A percentile compares a stretch with the other conserved stretches of the same genome.
Evolutionary conservation across 2,888 invertebrate species (phyloP).

Genomic region (Agrilus biguttatus): DNA sequence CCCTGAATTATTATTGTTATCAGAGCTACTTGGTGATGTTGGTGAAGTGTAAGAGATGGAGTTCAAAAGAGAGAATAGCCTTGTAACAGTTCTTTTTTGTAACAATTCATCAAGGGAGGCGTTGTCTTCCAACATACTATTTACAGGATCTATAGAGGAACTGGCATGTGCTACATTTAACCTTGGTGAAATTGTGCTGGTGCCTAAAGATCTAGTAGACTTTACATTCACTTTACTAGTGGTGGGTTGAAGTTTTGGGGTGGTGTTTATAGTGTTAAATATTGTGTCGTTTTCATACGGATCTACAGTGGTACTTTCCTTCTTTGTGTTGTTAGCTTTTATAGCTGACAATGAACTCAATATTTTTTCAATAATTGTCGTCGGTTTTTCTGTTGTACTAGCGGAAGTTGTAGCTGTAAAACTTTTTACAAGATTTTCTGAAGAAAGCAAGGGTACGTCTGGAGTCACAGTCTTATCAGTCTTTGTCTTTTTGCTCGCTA

Average conservation of each 20-base stretch:
- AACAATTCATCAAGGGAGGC: constrained; percentile 20
- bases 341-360: constrained; percentile 29
- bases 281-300: constrained; percentile 25
- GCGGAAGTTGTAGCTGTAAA: constrained; percentile 7
- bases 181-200: constrained; percentile 3
- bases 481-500: constrained; percentile 24
- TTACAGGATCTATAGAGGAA: constrained; percentile 17
- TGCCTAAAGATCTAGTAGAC: constrained; percentile 9
- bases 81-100: constrained; percentile 25
- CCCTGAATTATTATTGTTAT: too few relatives aligned
- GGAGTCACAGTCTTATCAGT: constrained; percentile 13
- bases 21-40: constrained; percentile 6
- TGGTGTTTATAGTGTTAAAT: constrained; percentile 21
- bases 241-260: constrained; percentile 5
- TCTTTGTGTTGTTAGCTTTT: constrained; percentile 20
- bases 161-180: constrained; percentile 7
- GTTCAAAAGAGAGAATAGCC: constrained; percentile 27
- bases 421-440: too few relatives aligned
- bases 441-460: too few relatives aligned
- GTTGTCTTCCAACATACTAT: constrained; percentile 21
- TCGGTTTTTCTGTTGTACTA: constrained; percentile 28
- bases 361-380: constrained; percentile 30
- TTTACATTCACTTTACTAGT: background rate
- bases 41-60: constrained; percentile 21
- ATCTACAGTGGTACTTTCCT: constrained; percentile 15